These are phyloP conservation scores for Galago senegalensis DNA, from an alignment of 2,797 vertebrate genomes.

Conservation along the genomic window DNA sequence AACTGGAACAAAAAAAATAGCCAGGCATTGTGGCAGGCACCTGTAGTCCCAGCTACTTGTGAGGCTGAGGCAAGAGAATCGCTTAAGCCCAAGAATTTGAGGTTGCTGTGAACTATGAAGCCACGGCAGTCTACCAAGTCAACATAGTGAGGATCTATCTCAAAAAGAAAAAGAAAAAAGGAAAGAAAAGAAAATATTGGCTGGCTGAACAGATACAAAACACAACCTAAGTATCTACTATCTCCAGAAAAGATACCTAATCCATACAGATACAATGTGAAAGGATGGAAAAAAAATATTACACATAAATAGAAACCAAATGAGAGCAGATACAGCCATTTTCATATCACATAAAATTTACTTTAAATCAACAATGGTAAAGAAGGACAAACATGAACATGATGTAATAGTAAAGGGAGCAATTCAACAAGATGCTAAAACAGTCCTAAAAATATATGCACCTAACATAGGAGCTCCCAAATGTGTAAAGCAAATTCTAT, in stretches of 20 bases:
- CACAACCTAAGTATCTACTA: background rate
- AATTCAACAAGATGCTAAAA: background rate
- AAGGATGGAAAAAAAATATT: background rate
- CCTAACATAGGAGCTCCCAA: background rate
- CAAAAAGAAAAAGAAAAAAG: too few relatives aligned
- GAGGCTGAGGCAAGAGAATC: too few relatives aligned
- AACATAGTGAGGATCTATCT: too few relatives aligned
- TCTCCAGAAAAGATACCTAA: background rate
- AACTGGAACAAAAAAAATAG: too few relatives aligned
- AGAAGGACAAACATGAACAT: background rate
- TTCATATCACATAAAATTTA: background rate
- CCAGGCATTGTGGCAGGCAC: too few relatives aligned
- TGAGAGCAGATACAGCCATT: background rate
- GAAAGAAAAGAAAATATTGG: background rate
- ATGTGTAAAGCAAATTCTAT: background rate
- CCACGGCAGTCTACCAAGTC: too few relatives aligned
- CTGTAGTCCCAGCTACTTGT: too few relatives aligned
- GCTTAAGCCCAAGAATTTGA: too few relatives aligned
- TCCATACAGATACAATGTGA: background rate
- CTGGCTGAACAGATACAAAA: background rate
- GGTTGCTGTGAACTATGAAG: too few relatives aligned
- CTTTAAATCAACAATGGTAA: background rate
- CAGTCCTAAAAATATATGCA: background rate
- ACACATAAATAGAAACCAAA: background rate
- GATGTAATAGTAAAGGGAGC: background rate